Evolutionary conservation across 2,888 invertebrate genomes (phyloP), one percentile per base, ranked within the genome.

Genomic region (Agriopis leucophaearia): DNA sequence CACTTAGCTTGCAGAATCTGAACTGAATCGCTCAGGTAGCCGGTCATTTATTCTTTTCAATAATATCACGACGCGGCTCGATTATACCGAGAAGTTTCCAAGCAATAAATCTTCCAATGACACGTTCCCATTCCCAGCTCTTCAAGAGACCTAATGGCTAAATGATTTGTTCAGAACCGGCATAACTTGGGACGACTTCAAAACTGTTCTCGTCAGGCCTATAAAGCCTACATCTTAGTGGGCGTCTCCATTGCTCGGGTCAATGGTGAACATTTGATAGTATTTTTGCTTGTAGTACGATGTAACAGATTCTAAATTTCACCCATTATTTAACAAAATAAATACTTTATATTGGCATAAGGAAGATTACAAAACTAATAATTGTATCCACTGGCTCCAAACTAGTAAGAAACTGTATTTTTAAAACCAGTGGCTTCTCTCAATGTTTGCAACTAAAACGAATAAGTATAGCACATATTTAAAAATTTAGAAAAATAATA

Each of bases 91-190:
- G 18, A 42, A 55, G 40, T 40, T 55, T 12, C 12, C 7, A 42
- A 55, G 18, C 18, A 42, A 55, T 55, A 55, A 42, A 55, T 55
- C 55, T 42, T 55, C 16, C 55, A 42, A 42, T 6, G 15, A 12
- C 40, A 42, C 40, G 12, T 38, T 52, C 15, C 15, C 36, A 15
- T 52, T 52, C 8, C 15, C 52, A 52, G 52, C 8, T 38, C 52
- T 52, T n/a, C n/a, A 15, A 4, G 50, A 52, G 62, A 55, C 55
- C 55, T 62, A 54, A 62, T 35, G 36, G 18, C 45, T 9, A 50
- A 48, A 42, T 56, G 47, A 63, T 56, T 62, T 55, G 55, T 55
- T 56, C 47, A 12, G 10, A 56, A 40, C 15, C 40, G 15, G 54
- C 50, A 56, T 42, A 45, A 48, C 52, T 45, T 52, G 16, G 45